Base-by-base conservation (phyloP, 2,113 vertebrate genomes). In the Misgurnus mizolepis region DNA sequence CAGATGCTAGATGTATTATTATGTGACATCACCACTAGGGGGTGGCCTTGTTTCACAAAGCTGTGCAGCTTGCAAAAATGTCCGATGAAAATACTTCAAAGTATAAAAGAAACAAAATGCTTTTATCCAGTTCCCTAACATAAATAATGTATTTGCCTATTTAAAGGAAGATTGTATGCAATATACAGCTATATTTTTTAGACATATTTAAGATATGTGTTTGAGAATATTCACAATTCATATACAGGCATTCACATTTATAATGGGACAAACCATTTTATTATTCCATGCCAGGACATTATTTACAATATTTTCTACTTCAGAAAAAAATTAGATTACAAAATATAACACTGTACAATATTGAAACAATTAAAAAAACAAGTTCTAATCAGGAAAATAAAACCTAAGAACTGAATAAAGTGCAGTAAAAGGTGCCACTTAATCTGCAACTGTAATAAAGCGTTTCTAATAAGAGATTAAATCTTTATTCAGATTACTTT, bases 341-440 rank as follows among this genome's bases (percentile, higher is more conserved):
- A 76, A 66, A 76, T 53, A 65, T 53, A 53, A 49, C 15, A 0
- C 15, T 17, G 4, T 56, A n/a, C 3, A 56, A 58, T 17, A 58
- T 5, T 17, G 15, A 18, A 17, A 11, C 2, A 17, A n/a, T 5
- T 18, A 41, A 62, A 64, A 34, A 18, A 43, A 22, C 22, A 22
- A 6, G 9, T 9, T 40, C 17, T 49, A 67, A 41, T 11, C 41
- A 15, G 18, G 49, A 15, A 47, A 72, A 41, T 5, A 3, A 62
- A 27, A 11, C 2, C 22, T 17, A 49, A 2, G 3, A 43, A 60
- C 39, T 47, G 73, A 12, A 12, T 76, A 55, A 74, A 53, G 74
- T 76, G 74, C 74, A 40, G 61, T n/a, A 73, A 53, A 53, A n/a
- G 40, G 17, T 62, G 72, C 58, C 47, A 45, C 14, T 76, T 15